Conservation (phyloP, 2,113 vertebrate genomes). For the Fukomys damarensis region DNA sequence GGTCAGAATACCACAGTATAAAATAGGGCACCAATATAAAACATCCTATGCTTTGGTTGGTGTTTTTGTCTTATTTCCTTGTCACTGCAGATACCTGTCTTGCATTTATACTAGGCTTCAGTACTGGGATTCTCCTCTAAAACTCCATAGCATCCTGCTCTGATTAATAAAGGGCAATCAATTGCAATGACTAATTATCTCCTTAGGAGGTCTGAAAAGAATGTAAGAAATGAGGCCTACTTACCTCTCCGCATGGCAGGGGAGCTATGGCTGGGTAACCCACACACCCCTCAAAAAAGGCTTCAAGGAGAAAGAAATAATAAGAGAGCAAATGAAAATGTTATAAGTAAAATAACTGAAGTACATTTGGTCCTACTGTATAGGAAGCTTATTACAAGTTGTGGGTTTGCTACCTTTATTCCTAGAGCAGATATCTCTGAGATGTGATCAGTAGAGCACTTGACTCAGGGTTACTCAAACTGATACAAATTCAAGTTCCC, state of each 20-base stretch:
- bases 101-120: conserved; percentile 55
- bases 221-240: conserved; percentile 78
- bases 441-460: neutral
- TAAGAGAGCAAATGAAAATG: conserved; percentile 49
- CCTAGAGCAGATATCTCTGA: conserved; percentile 21
- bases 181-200: conserved; percentile 85
- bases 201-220: conserved; percentile 79
- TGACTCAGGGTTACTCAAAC: neutral
- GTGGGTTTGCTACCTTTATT: neutral
- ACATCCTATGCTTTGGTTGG: neutral
- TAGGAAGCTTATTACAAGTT: neutral
- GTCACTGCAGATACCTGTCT: neutral
- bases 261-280: conserved; percentile 67
- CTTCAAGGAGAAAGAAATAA: conserved; percentile 72
- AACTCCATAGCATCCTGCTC: conserved; percentile 76
- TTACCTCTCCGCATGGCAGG: conserved; percentile 78
- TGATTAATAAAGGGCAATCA: conserved; percentile 89
- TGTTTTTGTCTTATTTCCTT: conserved; percentile 58
- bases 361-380: neutral
- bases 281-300: conserved; percentile 58
- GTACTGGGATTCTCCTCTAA: neutral
- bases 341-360: conserved; percentile 40
- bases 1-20: neutral
- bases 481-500: neutral
- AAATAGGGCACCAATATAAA: neutral